A percentile compares a stretch with the other conserved stretches of the same genome.
Conservation (phyloP, 2,113 vertebrate species). For the Sclerurus mexicanus region DNA sequence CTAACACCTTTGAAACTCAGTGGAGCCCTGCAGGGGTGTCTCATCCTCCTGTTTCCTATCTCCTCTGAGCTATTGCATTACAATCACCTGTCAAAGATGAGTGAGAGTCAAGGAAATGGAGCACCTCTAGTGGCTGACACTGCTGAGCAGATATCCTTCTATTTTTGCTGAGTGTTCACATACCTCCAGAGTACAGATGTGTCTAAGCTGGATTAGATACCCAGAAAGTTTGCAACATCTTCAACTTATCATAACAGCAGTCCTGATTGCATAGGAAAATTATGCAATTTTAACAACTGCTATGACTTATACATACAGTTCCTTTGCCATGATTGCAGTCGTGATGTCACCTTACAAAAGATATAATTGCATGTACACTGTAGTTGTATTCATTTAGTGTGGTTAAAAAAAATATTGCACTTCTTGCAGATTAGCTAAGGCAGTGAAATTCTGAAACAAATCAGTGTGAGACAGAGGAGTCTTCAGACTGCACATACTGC, state of each 20-base stretch:
- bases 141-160: constrained; percentile 9
- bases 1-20: not conserved
- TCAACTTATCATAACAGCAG: not conserved
- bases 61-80: not conserved
- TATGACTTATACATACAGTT: not conserved
- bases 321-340: not conserved
- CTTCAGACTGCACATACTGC: not conserved
- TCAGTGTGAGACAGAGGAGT: not conserved
- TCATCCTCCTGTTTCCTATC: not conserved
- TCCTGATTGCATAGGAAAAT: not conserved
- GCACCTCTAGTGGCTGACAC: constrained; percentile 6
- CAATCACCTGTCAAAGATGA: constrained; percentile 29
- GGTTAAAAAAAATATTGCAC: not conserved
- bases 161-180: not conserved
- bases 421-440: not conserved
- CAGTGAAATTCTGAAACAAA: not conserved
- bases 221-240: not conserved
- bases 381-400: not conserved
- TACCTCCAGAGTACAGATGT: not conserved
- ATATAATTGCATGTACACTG: not conserved
- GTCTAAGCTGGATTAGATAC: not conserved
- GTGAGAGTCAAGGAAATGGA: not conserved
- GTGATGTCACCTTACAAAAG: not conserved
- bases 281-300: not conserved
- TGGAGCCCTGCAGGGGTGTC: not conserved